These are phyloP conservation scores for Oxyura jamaicensis DNA, from an alignment of 2,113 vertebrate genomes.

Conservation along the genomic window DNA sequence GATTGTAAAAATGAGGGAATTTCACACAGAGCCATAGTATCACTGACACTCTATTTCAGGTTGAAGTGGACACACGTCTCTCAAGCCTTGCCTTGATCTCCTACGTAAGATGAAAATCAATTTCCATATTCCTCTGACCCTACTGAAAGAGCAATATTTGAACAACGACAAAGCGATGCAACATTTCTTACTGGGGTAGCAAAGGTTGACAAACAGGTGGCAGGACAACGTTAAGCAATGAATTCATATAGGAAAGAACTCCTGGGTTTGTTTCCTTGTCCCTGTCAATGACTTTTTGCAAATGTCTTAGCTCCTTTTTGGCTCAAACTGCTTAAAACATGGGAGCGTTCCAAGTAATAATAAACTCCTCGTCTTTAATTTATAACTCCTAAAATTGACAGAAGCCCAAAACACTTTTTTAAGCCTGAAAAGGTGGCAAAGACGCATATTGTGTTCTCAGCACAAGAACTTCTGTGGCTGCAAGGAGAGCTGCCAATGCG, in stretches of 20 bases:
- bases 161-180: slow-evolving; percentile 37
- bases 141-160: slow-evolving; percentile 31
- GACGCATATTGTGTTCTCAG: slow-evolving; percentile 57
- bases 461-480: slow-evolving; percentile 58
- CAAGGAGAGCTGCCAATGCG: slow-evolving; percentile 55
- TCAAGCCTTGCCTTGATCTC: neutral
- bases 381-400: slow-evolving; percentile 49
- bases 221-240: slow-evolving; percentile 20
- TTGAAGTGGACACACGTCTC: neutral
- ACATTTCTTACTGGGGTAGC: neutral
- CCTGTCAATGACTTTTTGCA: neutral
- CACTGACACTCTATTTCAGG: neutral
- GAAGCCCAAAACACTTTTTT: slow-evolving; percentile 51
- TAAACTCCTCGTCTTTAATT: slow-evolving; percentile 51
- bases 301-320: slow-evolving; percentile 3
- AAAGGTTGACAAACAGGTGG: neutral
- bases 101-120: neutral
- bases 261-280: neutral
- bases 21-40: neutral
- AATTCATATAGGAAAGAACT: neutral
- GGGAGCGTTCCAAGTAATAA: slow-evolving; percentile 29
- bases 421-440: slow-evolving; percentile 62
- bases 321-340: slow-evolving; percentile 16
- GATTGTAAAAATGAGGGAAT: neutral
- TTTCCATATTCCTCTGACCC: slow-evolving; percentile 24